Evolutionary conservation across 2,797 vertebrate genomes (phyloP).

Genomic region (Acrossocheilus wenchowensis): DNA sequence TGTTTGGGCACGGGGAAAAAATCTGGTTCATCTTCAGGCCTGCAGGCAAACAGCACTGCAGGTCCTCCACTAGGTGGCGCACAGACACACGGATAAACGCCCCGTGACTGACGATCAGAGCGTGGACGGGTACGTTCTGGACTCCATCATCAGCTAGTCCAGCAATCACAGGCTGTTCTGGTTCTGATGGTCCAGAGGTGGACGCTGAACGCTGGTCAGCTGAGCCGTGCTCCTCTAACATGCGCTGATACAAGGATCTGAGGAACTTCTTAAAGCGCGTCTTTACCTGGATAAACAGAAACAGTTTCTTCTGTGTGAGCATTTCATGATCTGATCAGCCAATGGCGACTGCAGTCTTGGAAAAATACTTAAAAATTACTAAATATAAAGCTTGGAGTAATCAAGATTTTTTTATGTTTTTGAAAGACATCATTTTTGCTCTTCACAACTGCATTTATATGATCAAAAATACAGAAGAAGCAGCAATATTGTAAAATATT

Average conservation of each 20-base stretch:
- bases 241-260: conserved; percentile 81
- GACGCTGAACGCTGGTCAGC: conserved; percentile 44
- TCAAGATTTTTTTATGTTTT: background rate
- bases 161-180: conserved; percentile 18
- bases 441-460: background rate
- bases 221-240: conserved; percentile 71
- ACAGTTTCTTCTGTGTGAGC: background rate
- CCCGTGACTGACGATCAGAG: conserved; percentile 91
- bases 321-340: background rate
- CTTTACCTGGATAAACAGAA: conserved; percentile 81
- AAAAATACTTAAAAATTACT: background rate
- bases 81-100: conserved; percentile 89
- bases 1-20: conserved; percentile 89
- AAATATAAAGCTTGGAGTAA: background rate
- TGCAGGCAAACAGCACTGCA: conserved; percentile 80
- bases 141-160: conserved; percentile 55
- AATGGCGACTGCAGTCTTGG: background rate
- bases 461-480: background rate
- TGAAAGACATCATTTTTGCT: background rate
- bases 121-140: conserved; percentile 70
- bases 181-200: conserved; percentile 38
- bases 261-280: conserved; percentile 88
- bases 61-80: conserved; percentile 86
- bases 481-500: background rate
- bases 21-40: conserved; percentile 81